Evolutionary conservation across 2,797 vertebrate species (phyloP).

Genomic region (Staurois parvus): DNA sequence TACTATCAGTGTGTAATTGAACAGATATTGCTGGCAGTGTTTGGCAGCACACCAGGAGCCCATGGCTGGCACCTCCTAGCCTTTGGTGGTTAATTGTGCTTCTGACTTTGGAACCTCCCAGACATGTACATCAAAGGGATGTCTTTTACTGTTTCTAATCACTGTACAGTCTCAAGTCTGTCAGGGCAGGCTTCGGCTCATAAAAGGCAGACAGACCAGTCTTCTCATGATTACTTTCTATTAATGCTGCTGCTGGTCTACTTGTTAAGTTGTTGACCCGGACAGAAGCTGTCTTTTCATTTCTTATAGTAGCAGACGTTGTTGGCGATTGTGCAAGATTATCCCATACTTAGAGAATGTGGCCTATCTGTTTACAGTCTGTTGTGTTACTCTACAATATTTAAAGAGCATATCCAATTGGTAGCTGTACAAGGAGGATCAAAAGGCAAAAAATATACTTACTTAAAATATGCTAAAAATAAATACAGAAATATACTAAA

Average conservation of each 20-base stretch:
- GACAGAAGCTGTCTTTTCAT: background rate
- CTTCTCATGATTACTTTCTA: slow-evolving; percentile 24
- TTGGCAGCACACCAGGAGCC: slow-evolving; percentile 5
- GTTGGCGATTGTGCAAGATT: background rate
- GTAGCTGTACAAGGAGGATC: background rate
- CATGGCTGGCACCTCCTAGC: background rate
- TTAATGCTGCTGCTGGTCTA: slow-evolving; percentile 1
- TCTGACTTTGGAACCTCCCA: slow-evolving; percentile 47
- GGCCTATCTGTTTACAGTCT: background rate
- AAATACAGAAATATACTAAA: too few relatives aligned
- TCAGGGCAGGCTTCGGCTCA: slow-evolving; percentile 4
- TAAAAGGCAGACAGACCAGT: slow-evolving; percentile 29
- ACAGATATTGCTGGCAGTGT: background rate
- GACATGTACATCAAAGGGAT: slow-evolving; percentile 43
- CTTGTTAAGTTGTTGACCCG: slow-evolving; percentile 24
- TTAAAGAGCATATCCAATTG: background rate
- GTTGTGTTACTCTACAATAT: background rate
- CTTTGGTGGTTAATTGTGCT: slow-evolving; percentile 27
- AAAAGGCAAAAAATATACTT: background rate
- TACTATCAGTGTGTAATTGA: background rate
- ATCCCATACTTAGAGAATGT: background rate
- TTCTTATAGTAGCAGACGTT: background rate
- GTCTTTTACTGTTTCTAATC: slow-evolving; percentile 44
- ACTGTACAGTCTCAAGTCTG: slow-evolving; percentile 18
- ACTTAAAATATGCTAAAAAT: too few relatives aligned